These are phyloP conservation scores for Podotricha telesiphe DNA, from an alignment of 2,888 invertebrate species.

Conservation along the genomic window DNA sequence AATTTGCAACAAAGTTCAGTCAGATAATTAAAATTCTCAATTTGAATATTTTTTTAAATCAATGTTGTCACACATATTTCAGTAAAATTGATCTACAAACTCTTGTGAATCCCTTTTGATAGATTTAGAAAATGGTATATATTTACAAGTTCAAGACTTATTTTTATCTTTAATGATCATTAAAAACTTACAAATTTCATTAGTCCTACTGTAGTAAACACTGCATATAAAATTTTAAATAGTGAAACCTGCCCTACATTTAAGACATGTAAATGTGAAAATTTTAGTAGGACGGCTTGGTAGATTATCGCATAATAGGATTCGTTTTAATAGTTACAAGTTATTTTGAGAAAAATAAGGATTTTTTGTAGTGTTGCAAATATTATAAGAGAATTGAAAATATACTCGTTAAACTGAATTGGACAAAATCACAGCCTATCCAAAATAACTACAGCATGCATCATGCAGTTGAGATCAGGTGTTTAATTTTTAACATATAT, in stretches of 20 bases:
- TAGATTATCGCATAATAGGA: background rate
- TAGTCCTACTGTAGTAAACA: background rate
- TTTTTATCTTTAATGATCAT: background rate
- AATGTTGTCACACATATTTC: background rate
- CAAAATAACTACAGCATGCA: constrained; percentile 18
- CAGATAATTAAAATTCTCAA: background rate
- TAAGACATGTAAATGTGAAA: background rate
- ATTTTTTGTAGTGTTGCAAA: background rate
- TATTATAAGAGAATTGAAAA: background rate
- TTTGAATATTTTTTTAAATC: background rate
- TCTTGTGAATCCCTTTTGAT: background rate
- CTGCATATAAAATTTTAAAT: background rate
- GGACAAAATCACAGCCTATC: constrained; percentile 28
- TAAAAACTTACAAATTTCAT: background rate
- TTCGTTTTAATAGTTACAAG: background rate
- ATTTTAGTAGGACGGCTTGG: constrained; percentile 13
- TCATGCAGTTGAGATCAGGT: constrained; percentile 27
- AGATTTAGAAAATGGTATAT: constrained; percentile 1
- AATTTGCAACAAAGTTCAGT: background rate
- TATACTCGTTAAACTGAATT: constrained; percentile 20
- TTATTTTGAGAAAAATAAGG: constrained; percentile 2
- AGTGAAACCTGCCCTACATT: constrained; percentile 14
- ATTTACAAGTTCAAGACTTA: background rate
- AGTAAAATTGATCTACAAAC: background rate
- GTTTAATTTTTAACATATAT: constrained; percentile 6